Evolutionary conservation across 1,140 invertebrate species (phyloP).

Genomic region (Drosophila ambigua): DNA sequence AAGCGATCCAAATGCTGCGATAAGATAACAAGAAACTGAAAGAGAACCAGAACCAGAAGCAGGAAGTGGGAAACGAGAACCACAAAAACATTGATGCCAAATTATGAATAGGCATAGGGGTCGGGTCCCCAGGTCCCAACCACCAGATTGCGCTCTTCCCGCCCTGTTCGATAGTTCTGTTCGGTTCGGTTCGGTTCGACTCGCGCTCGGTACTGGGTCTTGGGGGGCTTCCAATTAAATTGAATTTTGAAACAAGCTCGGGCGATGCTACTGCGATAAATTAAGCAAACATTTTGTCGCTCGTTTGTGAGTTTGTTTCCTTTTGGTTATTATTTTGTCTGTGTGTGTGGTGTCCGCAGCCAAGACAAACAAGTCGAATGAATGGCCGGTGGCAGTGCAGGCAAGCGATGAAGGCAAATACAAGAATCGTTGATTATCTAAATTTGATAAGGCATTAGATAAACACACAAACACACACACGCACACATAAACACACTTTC

Average conservation of each 20-base stretch:
- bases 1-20: conserved; percentile 59
- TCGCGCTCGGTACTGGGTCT: conserved; percentile 1
- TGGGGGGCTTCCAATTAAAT: conserved; percentile 78
- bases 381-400: conserved; percentile 29
- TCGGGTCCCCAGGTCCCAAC: conserved; percentile 3
- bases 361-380: conserved; percentile 29
- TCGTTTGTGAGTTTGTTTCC: conserved; percentile 2
- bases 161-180: not conserved
- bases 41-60: conserved; percentile 6
- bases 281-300: conserved; percentile 71
- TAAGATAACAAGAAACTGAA: conserved; percentile 29
- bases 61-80: conserved; percentile 41
- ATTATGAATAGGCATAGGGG: conserved; percentile 73
- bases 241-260: conserved; percentile 71
- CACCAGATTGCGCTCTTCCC: conserved; percentile 21
- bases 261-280: conserved; percentile 78
- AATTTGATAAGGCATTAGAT: conserved; percentile 65
- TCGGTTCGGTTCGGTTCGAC: not conserved
- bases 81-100: conserved; percentile 26
- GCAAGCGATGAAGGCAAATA: conserved; percentile 61
- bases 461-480: conserved; percentile 32
- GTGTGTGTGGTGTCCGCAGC: conserved; percentile 20
- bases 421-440: conserved; percentile 72
- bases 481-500: not conserved
- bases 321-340: conserved; percentile 20